These are phyloP conservation scores for Sphyrna mokarran DNA, from an alignment of 2,113 vertebrate genomes.

Conservation along the genomic window DNA sequence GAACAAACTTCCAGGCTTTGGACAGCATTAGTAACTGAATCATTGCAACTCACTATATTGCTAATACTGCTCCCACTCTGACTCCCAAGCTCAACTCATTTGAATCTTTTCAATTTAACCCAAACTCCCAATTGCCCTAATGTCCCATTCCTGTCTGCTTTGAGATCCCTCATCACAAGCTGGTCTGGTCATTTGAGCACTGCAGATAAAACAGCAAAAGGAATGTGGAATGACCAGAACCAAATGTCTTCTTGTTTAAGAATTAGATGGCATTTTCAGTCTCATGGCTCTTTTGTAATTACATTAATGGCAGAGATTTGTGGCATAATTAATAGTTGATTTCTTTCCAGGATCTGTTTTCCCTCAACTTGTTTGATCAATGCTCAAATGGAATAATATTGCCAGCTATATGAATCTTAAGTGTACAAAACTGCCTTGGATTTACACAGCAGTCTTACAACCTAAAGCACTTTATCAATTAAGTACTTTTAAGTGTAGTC, in stretches of 20 bases:
- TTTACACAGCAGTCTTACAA: too few species aligned
- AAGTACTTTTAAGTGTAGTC: too few species aligned
- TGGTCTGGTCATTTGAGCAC: neutral
- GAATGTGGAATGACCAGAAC: neutral
- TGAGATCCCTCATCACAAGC: neutral
- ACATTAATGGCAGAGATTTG: neutral
- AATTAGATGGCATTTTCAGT: neutral
- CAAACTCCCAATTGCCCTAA: neutral
- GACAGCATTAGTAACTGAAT: neutral
- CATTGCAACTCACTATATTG: neutral
- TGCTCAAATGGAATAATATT: neutral
- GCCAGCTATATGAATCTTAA: neutral
- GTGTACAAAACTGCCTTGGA: neutral
- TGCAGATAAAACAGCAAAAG: neutral
- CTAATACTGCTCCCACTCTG: neutral
- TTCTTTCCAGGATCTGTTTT: neutral
- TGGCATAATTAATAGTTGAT: neutral
- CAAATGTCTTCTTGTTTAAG: neutral
- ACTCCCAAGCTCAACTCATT: neutral
- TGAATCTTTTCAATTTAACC: neutral
- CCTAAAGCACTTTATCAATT: too few species aligned
- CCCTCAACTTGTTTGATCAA: neutral
- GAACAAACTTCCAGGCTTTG: neutral
- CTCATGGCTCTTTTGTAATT: too few species aligned
- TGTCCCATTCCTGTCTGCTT: rapidly evolving